Evolutionary conservation across 2,113 vertebrate species (phyloP).

Genomic region (Zapornia atra): DNA sequence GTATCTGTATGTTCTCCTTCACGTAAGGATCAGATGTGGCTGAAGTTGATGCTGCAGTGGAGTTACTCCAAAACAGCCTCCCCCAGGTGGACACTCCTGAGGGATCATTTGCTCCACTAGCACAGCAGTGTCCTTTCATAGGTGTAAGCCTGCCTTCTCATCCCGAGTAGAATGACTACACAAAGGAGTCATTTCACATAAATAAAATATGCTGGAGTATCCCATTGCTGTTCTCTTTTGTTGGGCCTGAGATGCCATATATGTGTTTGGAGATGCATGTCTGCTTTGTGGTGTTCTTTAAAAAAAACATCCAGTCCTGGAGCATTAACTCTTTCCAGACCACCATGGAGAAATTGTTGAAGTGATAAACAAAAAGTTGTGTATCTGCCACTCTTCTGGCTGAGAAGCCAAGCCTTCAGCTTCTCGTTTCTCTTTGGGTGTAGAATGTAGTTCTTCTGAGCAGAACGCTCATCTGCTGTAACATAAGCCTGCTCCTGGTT

Average conservation of each 20-base stretch:
- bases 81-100: not conserved
- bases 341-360: not conserved
- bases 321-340: not conserved
- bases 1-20: not conserved
- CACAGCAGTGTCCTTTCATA: rapidly evolving
- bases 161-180: not conserved
- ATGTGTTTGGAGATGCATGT: rapidly evolving
- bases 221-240: not conserved
- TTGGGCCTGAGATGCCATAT: not conserved
- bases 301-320: rapidly evolving
- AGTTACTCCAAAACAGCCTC: not conserved
- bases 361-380: not conserved
- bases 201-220: not conserved
- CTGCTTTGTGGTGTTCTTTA: not conserved
- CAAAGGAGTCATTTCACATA: not conserved
- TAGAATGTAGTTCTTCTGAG: not conserved
- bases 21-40: rapidly evolving
- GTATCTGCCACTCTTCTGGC: not conserved
- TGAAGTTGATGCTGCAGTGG: not conserved
- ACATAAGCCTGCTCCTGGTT: not conserved
- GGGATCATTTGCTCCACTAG: not conserved
- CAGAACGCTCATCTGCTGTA: not conserved
- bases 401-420: not conserved
- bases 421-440: not conserved
- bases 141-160: not conserved